Base-by-base conservation (phyloP, 37 sponge, comb jelly and placozoan genomes). In the Spongilla lacustris region DNA sequence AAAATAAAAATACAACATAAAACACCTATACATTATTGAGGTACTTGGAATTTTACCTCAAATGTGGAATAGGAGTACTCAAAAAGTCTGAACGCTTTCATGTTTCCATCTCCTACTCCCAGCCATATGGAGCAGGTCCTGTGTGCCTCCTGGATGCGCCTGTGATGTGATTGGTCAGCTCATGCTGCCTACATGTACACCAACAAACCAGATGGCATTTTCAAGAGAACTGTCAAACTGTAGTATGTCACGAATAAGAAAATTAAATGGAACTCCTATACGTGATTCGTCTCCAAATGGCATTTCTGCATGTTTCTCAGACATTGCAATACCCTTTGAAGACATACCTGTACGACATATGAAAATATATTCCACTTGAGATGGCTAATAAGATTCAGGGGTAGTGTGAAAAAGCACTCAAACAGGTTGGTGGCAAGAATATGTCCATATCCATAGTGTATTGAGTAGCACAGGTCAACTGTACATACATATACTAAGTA, bases 41-140 rank as follows among this genome's bases (percentile, higher is more conserved):
- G 32, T 27, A 21, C 22, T 9, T 73, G 14, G 76, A 17, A 66
- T 12, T 30, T 4, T 36, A 91, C 87, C 27, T 91, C 78, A 36
- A 84, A 83, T 33, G 92, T 91, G 32, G 92, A 91, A 22, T 86
- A 50, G 25, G 92, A 91, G 78, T 91, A 91, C 70, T 87, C 83
- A 37, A 87, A 36, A 2, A 91, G 48, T 69, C 87, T 67, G 71
- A 91, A 91, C 19, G 75, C 50, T 36, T 83, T 50, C 66, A 79
- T 31, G 11, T 86, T 82, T 30, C 84, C 66, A 46, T 86, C 92
- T 30, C 92, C 92, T 1, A 91, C 92, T 68, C 92, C 92, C 49
- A 91, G 83, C 92, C 92, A 91, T 31, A 91, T 91, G 32, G 92
- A 91, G 68, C 92, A 91, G n/a, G 92, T 91, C 28, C 92, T 34